A percentile compares a stretch with the other conserved stretches of the same genome.
Conservation (phyloP, 92 coral and sea anemone species). For the Epizoanthus illoricatus region DNA sequence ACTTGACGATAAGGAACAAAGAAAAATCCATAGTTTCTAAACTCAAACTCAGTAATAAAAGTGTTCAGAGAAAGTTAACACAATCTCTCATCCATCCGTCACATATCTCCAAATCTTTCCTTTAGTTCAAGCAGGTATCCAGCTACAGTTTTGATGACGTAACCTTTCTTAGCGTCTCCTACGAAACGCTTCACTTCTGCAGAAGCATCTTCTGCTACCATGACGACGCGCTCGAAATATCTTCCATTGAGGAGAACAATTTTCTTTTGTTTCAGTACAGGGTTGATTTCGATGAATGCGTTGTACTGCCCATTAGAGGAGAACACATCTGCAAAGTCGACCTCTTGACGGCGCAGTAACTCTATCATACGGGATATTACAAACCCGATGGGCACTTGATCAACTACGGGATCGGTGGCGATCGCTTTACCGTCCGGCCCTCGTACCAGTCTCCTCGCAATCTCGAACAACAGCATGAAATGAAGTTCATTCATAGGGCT, state of each 20-base stretch:
- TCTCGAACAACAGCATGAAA: conserved; percentile 76
- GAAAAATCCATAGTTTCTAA: no score
- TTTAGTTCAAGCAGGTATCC: conserved; percentile 70
- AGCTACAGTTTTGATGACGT: conserved; percentile 65
- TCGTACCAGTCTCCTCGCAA: conserved; percentile 84
- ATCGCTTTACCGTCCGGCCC: conserved; percentile 68
- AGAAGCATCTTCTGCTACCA: conserved; percentile 40
- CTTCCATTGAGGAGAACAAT: conserved; percentile 63
- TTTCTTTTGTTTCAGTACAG: conserved; percentile 68
- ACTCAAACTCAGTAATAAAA: no score
- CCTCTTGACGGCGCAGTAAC: conserved; percentile 60
- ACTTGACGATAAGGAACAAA: no score
- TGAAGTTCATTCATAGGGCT: conserved; percentile 89
- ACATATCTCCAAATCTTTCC: conserved; percentile 63
- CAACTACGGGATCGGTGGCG: conserved; percentile 72
- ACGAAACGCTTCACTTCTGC: conserved; percentile 58
- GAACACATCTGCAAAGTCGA: conserved; percentile 66
- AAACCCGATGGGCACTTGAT: conserved; percentile 73
- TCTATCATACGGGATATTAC: conserved; percentile 72
- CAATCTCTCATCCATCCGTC: not conserved
- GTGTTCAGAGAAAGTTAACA: no score
- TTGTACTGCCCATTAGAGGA: conserved; percentile 66
- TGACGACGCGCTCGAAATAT: conserved; percentile 61
- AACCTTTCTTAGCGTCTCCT: conserved; percentile 63
- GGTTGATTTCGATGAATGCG: conserved; percentile 61